Conservation (phyloP, 2,797 vertebrate genomes). For the Oryzias sinensis region DNA sequence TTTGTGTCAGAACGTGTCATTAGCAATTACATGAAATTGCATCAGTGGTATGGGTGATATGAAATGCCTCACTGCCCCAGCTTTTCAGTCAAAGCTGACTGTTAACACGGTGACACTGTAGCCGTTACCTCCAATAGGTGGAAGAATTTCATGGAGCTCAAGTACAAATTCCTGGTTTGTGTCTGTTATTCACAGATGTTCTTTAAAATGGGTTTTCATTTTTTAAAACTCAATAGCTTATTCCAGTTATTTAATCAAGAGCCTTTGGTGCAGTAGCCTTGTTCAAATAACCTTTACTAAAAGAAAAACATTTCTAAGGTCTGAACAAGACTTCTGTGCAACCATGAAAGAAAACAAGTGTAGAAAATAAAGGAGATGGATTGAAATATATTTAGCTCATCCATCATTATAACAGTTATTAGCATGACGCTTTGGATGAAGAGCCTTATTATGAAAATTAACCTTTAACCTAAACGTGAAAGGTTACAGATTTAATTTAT, state of each 20-base stretch:
- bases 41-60: conserved; percentile 29
- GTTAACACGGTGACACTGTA: background rate
- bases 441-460: background rate
- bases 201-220: no score
- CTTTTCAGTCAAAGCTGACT: background rate
- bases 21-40: conserved; percentile 49
- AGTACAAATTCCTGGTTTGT: background rate
- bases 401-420: background rate
- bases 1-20: conserved; percentile 46
- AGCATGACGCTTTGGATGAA: background rate
- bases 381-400: background rate
- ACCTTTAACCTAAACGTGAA: background rate
- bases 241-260: no score
- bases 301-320: no score
- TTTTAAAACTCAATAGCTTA: no score
- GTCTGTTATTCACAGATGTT: background rate
- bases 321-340: no score
- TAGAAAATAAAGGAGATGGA: background rate
- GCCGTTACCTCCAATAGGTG: conserved; percentile 12
- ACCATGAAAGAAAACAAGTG: background rate
- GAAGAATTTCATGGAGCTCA: conserved; percentile 20
- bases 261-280: no score
- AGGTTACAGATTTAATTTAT: background rate
- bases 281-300: no score
- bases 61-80: conserved; percentile 20